These are phyloP conservation scores for Sander lucioperca DNA, from an alignment of 2,113 vertebrate genomes.

Conservation along the genomic window DNA sequence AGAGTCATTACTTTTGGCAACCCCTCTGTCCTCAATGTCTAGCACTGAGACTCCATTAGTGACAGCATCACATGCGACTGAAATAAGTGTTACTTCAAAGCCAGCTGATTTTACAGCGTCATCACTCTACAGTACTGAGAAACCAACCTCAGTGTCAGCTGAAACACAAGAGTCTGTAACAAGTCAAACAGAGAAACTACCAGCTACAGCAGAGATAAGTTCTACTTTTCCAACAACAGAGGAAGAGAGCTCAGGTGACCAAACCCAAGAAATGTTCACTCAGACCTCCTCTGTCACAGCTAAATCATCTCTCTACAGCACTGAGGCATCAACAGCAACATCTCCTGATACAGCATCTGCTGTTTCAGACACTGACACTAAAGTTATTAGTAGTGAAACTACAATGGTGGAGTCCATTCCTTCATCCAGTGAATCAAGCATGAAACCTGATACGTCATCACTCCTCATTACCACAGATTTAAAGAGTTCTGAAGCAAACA, in stretches of 20 bases:
- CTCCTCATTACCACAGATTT: background rate
- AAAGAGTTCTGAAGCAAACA: conserved; percentile 3
- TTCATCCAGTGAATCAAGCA: background rate
- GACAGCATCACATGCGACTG: background rate
- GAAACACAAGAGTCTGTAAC: conserved; percentile 11
- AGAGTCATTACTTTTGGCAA: background rate
- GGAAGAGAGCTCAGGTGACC: conserved; percentile 24
- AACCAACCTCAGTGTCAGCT: conserved; percentile 17
- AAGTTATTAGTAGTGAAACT: background rate
- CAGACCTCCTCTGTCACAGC: background rate
- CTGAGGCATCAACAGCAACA: background rate
- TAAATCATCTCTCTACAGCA: background rate
- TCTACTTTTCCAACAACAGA: background rate
- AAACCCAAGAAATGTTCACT: background rate
- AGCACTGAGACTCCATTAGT: conserved; percentile 7
- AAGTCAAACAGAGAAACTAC: background rate
- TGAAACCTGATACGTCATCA: background rate
- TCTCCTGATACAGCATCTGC: background rate
- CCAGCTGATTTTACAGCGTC: background rate
- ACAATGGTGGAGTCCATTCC: background rate
- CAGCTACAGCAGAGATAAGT: background rate
- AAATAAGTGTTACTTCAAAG: background rate
- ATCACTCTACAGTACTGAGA: conserved; percentile 21
- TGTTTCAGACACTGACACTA: background rate
- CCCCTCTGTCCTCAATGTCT: background rate